Base-by-base conservation (phyloP, 1,140 invertebrate species). In the Bursaphelenchus mucronatus region DNA sequence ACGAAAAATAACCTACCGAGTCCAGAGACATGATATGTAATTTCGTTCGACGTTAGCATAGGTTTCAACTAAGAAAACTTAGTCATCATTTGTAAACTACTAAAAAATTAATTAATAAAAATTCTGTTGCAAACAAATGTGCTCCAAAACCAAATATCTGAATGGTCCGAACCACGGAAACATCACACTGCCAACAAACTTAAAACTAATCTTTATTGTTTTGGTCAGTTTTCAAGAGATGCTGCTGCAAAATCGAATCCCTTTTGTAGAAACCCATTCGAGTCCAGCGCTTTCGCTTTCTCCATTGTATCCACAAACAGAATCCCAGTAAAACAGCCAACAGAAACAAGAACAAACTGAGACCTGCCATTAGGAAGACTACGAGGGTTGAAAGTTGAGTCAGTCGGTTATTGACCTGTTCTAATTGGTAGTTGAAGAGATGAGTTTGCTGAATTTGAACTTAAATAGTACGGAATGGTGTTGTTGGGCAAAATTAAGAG, bases 401-500 rank as follows among this genome's bases (percentile, higher is more conserved):
- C 11, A 59, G 41, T 30, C 11, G 41, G 4, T 39, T 39, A 11
- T 59, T n/a, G 40, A 59, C 6, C 11, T 44, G 57, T n/a, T n/a
- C 40, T 3, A 59, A 39, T 50, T 59, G 57, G 40, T 59, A 59
- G 40, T 59, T 44, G 57, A 59, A 59, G 21, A n/a, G 30, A 39
- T 39, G 57, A 1, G 45, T 44, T 43, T 59, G 57, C 57, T 59
- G 57, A 45, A 59, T 30, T 30, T 1, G 30, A 30, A 30, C n/a
- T n/a, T n/a, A n/a, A n/a, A n/a, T n/a, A n/a, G n/a, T n/a, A n/a
- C n/a, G n/a, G n/a, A n/a, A n/a, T n/a, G n/a, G n/a, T n/a, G n/a
- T n/a, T n/a, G n/a, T n/a, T n/a, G n/a, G n/a, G n/a, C n/a, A n/a
- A n/a, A n/a, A n/a, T n/a, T n/a, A n/a, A n/a, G n/a, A n/a, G n/a